Conservation (phyloP, 2,113 vertebrate species). For the Cryptomyrus ogoouensis region DNA sequence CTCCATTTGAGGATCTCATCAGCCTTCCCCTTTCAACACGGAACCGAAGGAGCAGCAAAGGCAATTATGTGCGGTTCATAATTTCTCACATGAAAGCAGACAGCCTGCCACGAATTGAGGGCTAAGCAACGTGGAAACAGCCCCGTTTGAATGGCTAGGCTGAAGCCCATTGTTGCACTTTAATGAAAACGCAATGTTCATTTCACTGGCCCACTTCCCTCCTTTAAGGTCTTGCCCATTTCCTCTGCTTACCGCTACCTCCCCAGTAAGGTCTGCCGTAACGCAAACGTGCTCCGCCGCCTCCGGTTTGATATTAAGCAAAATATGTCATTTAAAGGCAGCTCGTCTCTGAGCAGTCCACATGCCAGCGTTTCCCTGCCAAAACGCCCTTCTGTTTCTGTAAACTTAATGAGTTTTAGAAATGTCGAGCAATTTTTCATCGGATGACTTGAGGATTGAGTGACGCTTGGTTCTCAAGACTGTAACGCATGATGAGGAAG, state of each 20-base stretch:
- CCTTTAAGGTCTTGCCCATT: neutral
- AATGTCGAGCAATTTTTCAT: neutral
- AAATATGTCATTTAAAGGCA: neutral
- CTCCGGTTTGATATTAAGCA: neutral
- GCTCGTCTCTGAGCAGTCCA: neutral
- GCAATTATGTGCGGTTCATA: neutral
- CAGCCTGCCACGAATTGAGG: neutral
- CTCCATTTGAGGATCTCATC: neutral
- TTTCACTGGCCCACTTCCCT: neutral
- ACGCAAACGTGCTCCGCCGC: neutral
- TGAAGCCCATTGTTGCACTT: conserved; percentile 1
- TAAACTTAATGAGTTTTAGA: neutral
- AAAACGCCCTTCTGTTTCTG: neutral
- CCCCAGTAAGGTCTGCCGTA: neutral
- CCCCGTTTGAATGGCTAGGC: neutral
- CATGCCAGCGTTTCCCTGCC: neutral
- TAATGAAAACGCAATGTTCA: neutral
- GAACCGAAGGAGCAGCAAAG: neutral
- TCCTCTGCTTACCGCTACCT: neutral
- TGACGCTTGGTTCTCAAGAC: neutral
- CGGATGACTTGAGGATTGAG: neutral
- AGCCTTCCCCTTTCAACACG: neutral
- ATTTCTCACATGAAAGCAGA: conserved; percentile 10
- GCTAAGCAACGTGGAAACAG: neutral
- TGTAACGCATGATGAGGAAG: neutral